Evolutionary conservation across 2,888 invertebrate species (phyloP), one percentile per base, ranked within the genome.

Genomic region (Odontocolon sp.): DNA sequence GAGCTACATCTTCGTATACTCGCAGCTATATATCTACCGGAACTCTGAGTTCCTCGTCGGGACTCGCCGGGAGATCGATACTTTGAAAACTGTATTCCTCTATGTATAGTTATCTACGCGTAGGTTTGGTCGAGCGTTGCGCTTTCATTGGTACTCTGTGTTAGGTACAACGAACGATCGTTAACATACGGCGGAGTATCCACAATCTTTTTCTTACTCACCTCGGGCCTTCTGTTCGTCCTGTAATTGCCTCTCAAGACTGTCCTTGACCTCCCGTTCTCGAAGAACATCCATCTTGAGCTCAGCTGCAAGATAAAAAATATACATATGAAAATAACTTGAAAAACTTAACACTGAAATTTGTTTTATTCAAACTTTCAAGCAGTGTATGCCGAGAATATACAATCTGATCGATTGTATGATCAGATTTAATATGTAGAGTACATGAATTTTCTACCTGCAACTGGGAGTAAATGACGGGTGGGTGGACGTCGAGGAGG

Each of bases 141-240:
- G 23, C 8, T 0, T 6, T 11, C 14, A 40, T 11, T 40, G 4
- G 11, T 40, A 14, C 16, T 33, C n/a, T 33, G 2, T 33, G 6
- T 23, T 47, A 47, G 6, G 3, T 47, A 23, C 21, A 26, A 1
- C n/a, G 47, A 1, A 1, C 47, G n/a, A n/a, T 63, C 45, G 33
- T 57, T 31, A 45, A 28, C 16, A 57, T 68, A 47, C 40, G 18
- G 16, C 11, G 31, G 33, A 21, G 26, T 26, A 21, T 64, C 28
- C n/a, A 31, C n/a, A 16, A 54, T 54, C 28, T 33, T 8, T 47
- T 40, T 38, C 26, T 70, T 75, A 93, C 96, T 94, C 92, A 98
- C 98, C 96, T 95, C 97, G 94, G 91, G 96, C 94, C 94, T 97
- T 98, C 92, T 97, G 96, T 91, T 98, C 98, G 89, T 98, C 98